Percentiles rank a stretch among this genome's conserved stretches.
Evolutionary conservation across 2,113 vertebrate species (phyloP).

Genomic region (Myrmecophaga tridactyla): DNA sequence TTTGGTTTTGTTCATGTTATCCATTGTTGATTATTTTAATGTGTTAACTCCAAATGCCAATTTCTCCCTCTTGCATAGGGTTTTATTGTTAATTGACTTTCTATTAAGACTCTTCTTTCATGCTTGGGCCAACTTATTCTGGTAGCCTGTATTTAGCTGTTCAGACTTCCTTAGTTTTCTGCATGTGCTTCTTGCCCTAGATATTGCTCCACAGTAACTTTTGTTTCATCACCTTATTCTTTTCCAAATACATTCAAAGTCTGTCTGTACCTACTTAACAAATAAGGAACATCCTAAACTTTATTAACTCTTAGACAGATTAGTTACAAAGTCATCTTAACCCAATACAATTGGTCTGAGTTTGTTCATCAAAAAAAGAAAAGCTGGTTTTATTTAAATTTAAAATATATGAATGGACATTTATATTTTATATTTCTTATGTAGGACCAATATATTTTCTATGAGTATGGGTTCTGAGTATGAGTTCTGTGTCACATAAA

Average conservation of each 20-base stretch:
- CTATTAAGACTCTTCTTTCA: too few relatives aligned
- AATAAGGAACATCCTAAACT: background rate
- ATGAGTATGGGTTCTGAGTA: background rate
- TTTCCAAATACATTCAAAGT: conserved; percentile 1
- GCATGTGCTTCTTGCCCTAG: too few relatives aligned
- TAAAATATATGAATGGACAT: conserved; percentile 13
- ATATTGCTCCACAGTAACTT: background rate
- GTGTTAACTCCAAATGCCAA: too few relatives aligned
- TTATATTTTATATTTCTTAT: conserved; percentile 24
- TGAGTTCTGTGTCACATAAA: background rate
- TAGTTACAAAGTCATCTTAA: conserved; percentile 21
- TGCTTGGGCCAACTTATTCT: too few relatives aligned
- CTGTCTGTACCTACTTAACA: background rate
- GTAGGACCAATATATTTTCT: background rate
- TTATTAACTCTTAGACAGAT: conserved; percentile 16
- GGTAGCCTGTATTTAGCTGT: too few relatives aligned
- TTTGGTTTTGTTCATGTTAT: too few relatives aligned
- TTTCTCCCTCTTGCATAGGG: too few relatives aligned
- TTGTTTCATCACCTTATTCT: background rate
- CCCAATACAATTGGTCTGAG: background rate
- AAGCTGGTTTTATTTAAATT: conserved; percentile 41
- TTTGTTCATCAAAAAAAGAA: background rate
- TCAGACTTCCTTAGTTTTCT: too few relatives aligned
- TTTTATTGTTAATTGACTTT: too few relatives aligned
- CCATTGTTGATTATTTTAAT: too few relatives aligned